phyloP scores from a whole-genome alignment of 2,113 vertebrate genomes.

The Parus major region DNA sequence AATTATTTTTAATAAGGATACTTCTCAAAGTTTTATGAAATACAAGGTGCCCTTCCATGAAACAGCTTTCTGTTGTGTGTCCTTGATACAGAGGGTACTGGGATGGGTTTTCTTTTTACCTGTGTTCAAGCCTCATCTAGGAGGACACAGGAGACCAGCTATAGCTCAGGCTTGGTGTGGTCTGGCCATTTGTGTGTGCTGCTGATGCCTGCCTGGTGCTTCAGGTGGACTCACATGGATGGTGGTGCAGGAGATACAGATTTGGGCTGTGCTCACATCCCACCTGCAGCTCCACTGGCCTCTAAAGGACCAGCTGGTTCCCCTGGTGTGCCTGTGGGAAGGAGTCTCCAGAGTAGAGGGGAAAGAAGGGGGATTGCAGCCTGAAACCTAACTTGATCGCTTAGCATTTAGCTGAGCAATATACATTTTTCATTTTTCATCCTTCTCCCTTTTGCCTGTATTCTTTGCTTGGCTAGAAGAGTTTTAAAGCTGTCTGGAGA shows the following conservation, averaged over 20 bases:
- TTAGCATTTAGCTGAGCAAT: not conserved
- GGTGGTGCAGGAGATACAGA: not conserved
- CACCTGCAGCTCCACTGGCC: rapidly evolving
- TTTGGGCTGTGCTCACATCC: not conserved
- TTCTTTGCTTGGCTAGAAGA: not conserved
- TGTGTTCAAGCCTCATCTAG: not conserved
- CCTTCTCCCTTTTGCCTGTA: not conserved
- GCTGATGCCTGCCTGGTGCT: not conserved
- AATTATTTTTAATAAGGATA: not conserved
- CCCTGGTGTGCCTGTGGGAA: not conserved
- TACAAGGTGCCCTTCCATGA: not conserved
- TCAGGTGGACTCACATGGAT: rapidly evolving
- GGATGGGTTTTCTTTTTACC: not conserved
- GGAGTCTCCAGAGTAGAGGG: not conserved
- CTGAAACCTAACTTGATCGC: not conserved
- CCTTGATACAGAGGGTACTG: rapidly evolving
- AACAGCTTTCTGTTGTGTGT: not conserved
- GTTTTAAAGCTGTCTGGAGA: not conserved
- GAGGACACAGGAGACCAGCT: not conserved
- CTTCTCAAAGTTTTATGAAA: not conserved
- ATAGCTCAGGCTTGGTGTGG: rapidly evolving
- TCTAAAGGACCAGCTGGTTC: not conserved
- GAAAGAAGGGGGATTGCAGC: not conserved
- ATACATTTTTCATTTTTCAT: not conserved
- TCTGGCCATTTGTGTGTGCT: rapidly evolving